A percentile compares a stretch with the other conserved stretches of the same genome.
These are phyloP conservation scores for Trematomus bernacchii DNA, from an alignment of 2,797 vertebrate species.

Conservation along the genomic window DNA sequence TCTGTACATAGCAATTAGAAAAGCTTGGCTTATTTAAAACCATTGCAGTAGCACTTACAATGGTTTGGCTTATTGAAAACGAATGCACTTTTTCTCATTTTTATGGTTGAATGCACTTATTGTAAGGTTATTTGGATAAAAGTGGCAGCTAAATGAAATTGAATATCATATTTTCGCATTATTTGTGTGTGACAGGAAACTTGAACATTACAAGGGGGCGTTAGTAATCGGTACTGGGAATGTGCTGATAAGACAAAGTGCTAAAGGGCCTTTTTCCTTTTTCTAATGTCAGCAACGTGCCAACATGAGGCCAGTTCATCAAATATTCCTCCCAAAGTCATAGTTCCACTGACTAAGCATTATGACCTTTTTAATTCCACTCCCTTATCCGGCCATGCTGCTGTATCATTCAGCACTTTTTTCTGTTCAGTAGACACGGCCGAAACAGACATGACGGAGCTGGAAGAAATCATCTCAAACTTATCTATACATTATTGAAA, in stretches of 20 bases:
- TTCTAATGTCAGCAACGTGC: slow-evolving; percentile 64
- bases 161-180: background rate
- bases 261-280: slow-evolving; percentile 44
- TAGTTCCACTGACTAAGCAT: slow-evolving; percentile 69
- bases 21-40: too few species aligned
- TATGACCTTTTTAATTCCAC: slow-evolving; percentile 65
- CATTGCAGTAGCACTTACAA: too few species aligned
- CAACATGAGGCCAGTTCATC: slow-evolving; percentile 64
- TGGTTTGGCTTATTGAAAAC: too few species aligned
- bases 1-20: too few species aligned
- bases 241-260: slow-evolving; percentile 47
- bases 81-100: too few species aligned
- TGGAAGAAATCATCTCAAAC: slow-evolving; percentile 41
- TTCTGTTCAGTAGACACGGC: slow-evolving; percentile 44
- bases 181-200: slow-evolving; percentile 1
- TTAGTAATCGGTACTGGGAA: slow-evolving; percentile 30
- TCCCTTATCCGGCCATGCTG: slow-evolving; percentile 64
- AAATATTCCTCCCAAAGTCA: slow-evolving; percentile 66
- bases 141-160: too few species aligned
- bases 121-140: too few species aligned
- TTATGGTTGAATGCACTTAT: too few species aligned
- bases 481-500: slow-evolving; percentile 61
- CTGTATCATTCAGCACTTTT: slow-evolving; percentile 67
- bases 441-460: slow-evolving; percentile 40
- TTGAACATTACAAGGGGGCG: slow-evolving; percentile 3